Base-by-base conservation (phyloP, 2,888 invertebrate species). In the Drosophila acutilabella region DNA sequence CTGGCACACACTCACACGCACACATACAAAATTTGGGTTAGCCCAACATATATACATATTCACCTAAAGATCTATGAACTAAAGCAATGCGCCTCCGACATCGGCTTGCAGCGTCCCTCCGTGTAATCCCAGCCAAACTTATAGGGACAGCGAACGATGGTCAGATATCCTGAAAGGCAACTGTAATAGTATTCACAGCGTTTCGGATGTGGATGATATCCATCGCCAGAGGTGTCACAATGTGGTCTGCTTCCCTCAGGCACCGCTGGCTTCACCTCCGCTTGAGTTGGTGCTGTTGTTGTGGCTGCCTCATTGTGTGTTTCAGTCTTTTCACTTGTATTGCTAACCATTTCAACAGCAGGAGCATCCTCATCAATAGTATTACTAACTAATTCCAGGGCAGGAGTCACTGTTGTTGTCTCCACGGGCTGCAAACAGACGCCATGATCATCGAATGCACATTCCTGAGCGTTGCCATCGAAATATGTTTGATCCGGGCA, bases 141-240 rank as follows among this genome's bases (percentile, higher is more conserved):
- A 44, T 81, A 88, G 52, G 78, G 86, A 67, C 90, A 90, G 0
- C 90, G 83, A 44, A 80, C 81, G 11, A 90, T 88, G 18, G 81
- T 89, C 50, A 90, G 52, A 45, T 71, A 90, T 2, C 90, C 90
- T 14, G 70, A 51, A 20, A 83, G 56, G 69, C 90, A 90, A 30
- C 77, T 80, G 45, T 89, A 90, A 57, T 81, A 91, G 51, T 91
- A 90, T 54, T 90, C 90, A 61, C 91, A 90, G 20, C 85, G 87
- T 23, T 81, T 52, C 2, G 75, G 71, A 72, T 91, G 90, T 1
- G 88, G 78, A 74, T 83, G 76, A 47, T 74, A 82, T 14, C 74
- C 76, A 64, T 85, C 76, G 8, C 54, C 65, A 11, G 42, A 2
- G 44, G 53, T 2, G 40, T 68, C 68, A 23, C 80, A 84, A 10